phyloP scores from a whole-genome alignment of 2,113 vertebrate species.

The Lontra canadensis region DNA sequence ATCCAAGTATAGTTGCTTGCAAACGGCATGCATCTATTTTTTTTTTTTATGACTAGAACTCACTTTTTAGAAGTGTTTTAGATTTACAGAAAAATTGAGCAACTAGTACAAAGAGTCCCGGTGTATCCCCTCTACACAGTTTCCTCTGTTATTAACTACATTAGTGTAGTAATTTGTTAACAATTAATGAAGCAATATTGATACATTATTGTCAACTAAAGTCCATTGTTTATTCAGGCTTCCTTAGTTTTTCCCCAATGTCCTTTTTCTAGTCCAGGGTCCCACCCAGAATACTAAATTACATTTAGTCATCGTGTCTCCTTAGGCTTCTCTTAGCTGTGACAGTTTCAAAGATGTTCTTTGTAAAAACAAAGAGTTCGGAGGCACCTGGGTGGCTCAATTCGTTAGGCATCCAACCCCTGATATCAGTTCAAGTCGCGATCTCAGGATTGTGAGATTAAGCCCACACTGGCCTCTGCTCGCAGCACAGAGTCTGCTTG shows the following conservation, averaged over 20 bases:
- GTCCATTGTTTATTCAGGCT: neutral
- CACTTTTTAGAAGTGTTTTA: neutral
- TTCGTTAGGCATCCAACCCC: neutral
- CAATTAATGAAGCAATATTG: neutral
- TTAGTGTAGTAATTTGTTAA: neutral
- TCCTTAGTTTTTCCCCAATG: neutral
- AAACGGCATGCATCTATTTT: no score
- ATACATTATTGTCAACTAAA: neutral
- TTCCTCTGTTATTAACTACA: neutral
- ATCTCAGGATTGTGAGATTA: neutral
- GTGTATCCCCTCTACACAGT: neutral
- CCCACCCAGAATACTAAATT: neutral
- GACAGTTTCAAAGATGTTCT: neutral
- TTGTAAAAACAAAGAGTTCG: neutral
- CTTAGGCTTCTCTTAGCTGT: neutral
- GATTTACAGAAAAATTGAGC: neutral
- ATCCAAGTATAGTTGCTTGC: no score
- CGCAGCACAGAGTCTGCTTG: neutral
- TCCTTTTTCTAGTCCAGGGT: neutral
- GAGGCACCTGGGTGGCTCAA: neutral
- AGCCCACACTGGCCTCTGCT: neutral
- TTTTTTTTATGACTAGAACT: neutral
- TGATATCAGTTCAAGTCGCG: neutral
- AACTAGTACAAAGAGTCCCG: neutral
- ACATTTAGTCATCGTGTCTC: neutral